Conservation (phyloP, 2,113 vertebrate species). For the Eulacestoma nigropectus region DNA sequence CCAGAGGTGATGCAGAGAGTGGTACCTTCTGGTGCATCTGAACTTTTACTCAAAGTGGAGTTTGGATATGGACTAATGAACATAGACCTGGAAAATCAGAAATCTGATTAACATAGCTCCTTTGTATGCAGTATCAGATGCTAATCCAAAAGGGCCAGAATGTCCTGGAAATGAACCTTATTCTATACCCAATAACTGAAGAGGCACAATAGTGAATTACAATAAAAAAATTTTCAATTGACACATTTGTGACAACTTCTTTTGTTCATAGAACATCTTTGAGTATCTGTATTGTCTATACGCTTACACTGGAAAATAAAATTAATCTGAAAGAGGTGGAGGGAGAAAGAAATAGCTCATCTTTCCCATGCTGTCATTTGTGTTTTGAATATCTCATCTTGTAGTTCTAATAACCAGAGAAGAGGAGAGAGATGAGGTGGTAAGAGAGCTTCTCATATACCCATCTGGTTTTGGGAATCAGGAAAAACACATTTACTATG, state of each 20-base stretch:
- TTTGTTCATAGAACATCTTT: neutral
- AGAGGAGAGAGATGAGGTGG: neutral
- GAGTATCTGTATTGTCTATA: neutral
- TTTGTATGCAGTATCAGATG: neutral
- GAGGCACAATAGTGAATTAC: neutral
- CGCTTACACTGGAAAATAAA: neutral
- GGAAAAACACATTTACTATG: neutral
- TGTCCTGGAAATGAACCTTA: neutral
- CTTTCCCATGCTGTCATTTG: neutral
- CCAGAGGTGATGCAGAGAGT: neutral
- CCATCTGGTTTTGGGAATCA: neutral
- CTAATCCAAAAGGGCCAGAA: neutral
- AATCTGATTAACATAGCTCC: neutral
- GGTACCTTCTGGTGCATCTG: neutral
- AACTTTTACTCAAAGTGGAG: neutral
- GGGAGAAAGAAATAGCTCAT: neutral
- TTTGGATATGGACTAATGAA: neutral
- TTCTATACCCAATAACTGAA: neutral
- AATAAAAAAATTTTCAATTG: neutral
- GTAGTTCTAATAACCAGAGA: neutral
- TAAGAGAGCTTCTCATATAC: neutral
- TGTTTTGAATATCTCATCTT: neutral
- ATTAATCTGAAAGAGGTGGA: neutral
- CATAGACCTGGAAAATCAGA: neutral
- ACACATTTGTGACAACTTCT: neutral